Percentiles rank a stretch among this genome's conserved stretches.
These are phyloP conservation scores for Stomatorhinus walkeri DNA, from an alignment of 2,797 vertebrate species.

Conservation along the genomic window DNA sequence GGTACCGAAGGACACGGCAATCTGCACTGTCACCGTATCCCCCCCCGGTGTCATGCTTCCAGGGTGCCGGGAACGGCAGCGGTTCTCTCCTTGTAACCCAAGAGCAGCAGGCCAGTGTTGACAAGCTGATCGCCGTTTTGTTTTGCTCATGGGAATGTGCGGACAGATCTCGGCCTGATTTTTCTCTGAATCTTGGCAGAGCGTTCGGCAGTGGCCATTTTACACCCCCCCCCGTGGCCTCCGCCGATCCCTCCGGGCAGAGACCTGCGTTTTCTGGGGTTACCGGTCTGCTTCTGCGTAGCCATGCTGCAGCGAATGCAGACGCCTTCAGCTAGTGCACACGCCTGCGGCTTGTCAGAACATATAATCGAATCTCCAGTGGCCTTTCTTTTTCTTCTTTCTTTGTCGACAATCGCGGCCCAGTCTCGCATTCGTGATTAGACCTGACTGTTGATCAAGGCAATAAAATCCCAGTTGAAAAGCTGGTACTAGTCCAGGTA, in stretches of 20 bases:
- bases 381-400: background rate
- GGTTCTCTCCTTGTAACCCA: background rate
- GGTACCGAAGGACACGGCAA: background rate
- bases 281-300: background rate
- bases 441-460: background rate
- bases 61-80: background rate
- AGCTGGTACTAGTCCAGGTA: background rate
- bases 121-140: background rate
- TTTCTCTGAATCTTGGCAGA: background rate
- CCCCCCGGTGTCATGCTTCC: background rate
- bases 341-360: background rate
- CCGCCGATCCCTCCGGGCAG: background rate
- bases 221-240: background rate
- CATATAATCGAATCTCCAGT: background rate
- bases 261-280: background rate
- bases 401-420: background rate
- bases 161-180: background rate
- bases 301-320: background rate
- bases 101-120: background rate
- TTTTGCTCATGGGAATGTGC: background rate
- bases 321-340: background rate
- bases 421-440: background rate
- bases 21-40: background rate
- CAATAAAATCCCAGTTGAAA: background rate
- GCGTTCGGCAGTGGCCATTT: background rate